These are phyloP conservation scores for Smutsia gigantea DNA, from an alignment of 2,797 vertebrate species.

Conservation along the genomic window DNA sequence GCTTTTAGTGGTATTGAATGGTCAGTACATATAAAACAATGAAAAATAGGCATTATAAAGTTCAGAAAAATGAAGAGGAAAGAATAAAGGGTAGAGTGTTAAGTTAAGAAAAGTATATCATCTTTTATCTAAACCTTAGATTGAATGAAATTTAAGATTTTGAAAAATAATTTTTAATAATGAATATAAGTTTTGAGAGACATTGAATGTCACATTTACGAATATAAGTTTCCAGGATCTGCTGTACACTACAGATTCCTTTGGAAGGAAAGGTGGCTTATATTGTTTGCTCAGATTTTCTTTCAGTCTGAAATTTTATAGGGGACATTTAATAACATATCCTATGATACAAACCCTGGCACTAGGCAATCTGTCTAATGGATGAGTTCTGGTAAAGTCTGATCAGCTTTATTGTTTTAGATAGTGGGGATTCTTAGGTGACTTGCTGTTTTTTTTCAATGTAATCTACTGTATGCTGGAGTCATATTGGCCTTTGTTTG, in stretches of 20 bases:
- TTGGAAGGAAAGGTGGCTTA: not conserved
- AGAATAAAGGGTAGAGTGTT: not conserved
- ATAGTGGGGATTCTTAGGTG: not conserved
- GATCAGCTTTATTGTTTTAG: not conserved
- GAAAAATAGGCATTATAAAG: not conserved
- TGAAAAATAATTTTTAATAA: not conserved
- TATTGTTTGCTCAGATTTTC: not conserved
- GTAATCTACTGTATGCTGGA: not conserved
- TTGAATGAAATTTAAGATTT: not conserved
- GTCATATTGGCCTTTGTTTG: not conserved
- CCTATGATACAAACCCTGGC: not conserved
- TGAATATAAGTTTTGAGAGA: not conserved
- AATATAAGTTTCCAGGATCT: not conserved
- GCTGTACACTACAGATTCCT: not conserved
- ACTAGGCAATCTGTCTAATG: not conserved
- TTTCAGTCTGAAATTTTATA: not conserved
- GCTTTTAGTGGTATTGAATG: not conserved
- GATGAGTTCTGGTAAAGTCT: not conserved
- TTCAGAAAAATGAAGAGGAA: not conserved
- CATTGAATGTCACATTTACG: not conserved
- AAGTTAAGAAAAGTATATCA: not conserved
- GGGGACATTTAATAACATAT: not conserved
- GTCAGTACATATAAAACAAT: not conserved
- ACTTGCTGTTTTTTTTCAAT: not conserved
- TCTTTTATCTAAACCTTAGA: not conserved